phyloP scores from a whole-genome alignment of 2,888 invertebrate species.

The Monopis laevigella region DNA sequence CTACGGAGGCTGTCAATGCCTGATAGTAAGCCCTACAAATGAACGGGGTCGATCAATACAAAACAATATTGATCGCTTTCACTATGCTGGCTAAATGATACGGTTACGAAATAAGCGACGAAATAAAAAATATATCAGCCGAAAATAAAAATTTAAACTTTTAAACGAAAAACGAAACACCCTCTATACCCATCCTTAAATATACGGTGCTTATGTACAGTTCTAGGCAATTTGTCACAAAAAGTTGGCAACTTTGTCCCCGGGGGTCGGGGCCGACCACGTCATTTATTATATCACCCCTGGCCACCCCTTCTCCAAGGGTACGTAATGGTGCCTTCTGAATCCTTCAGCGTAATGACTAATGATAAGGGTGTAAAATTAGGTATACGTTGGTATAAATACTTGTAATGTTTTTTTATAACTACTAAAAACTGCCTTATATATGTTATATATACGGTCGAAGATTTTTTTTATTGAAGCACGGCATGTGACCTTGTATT shows the following conservation, averaged over 20 bases:
- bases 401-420: too few relatives aligned
- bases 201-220: conserved; percentile 7
- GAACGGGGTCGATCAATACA: too few relatives aligned
- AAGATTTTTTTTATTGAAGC: too few relatives aligned
- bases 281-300: conserved; percentile 51
- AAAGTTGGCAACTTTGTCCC: conserved; percentile 57
- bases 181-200: conserved; percentile 3
- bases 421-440: too few relatives aligned
- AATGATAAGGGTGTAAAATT: conserved; percentile 28
- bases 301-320: conserved; percentile 32
- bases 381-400: background rate
- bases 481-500: too few relatives aligned
- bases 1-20: too few relatives aligned
- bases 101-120: too few relatives aligned
- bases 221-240: conserved; percentile 56
- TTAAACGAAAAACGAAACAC: background rate
- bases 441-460: background rate
- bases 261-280: conserved; percentile 26
- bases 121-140: too few relatives aligned
- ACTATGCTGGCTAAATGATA: too few relatives aligned
- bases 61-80: too few relatives aligned
- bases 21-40: too few relatives aligned
- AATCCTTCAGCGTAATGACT: conserved; percentile 34
- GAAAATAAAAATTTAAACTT: too few relatives aligned
- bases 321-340: conserved; percentile 54